These are phyloP conservation scores for Chloroceryle amazona DNA, from an alignment of 2,797 vertebrate species.

Conservation along the genomic window DNA sequence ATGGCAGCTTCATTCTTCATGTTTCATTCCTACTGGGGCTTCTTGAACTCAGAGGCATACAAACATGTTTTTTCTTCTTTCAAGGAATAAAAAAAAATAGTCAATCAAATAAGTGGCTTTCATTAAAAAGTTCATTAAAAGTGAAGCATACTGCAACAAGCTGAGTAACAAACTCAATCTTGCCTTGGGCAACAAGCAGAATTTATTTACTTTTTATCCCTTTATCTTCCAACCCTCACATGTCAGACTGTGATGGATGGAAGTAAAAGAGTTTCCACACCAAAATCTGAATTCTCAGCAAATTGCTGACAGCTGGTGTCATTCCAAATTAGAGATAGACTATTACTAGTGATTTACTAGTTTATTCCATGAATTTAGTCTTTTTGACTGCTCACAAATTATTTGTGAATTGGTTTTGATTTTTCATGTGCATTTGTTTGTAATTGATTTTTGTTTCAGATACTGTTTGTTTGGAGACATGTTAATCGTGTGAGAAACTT, in stretches of 20 bases:
- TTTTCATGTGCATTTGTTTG: conserved; percentile 24
- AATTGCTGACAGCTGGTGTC: conserved; percentile 51
- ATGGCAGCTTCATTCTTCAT: neutral
- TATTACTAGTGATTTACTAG: conserved; percentile 25
- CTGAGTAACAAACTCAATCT: conserved; percentile 42
- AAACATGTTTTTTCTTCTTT: neutral
- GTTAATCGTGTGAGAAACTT: neutral
- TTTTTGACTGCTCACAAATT: conserved; percentile 31
- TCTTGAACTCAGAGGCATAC: neutral
- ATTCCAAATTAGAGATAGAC: conserved; percentile 36
- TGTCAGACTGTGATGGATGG: conserved; percentile 50
- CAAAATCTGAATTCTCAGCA: conserved; percentile 57
- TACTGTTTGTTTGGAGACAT: neutral
- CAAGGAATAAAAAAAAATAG: neutral
- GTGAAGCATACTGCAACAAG: conserved; percentile 3
- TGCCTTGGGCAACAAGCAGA: conserved; percentile 54
- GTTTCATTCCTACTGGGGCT: neutral
- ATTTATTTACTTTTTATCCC: conserved; percentile 54
- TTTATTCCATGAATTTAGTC: conserved; percentile 23
- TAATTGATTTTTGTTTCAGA: conserved; percentile 23
- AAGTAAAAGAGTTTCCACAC: neutral
- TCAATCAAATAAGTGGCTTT: neutral
- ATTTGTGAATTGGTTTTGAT: conserved; percentile 24
- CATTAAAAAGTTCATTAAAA: conserved; percentile 63
- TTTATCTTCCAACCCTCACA: conserved; percentile 41